Evolutionary conservation across 2,113 vertebrate genomes (phyloP), one percentile per base, ranked within the genome.

Genomic region (Zosterops pallidus): DNA sequence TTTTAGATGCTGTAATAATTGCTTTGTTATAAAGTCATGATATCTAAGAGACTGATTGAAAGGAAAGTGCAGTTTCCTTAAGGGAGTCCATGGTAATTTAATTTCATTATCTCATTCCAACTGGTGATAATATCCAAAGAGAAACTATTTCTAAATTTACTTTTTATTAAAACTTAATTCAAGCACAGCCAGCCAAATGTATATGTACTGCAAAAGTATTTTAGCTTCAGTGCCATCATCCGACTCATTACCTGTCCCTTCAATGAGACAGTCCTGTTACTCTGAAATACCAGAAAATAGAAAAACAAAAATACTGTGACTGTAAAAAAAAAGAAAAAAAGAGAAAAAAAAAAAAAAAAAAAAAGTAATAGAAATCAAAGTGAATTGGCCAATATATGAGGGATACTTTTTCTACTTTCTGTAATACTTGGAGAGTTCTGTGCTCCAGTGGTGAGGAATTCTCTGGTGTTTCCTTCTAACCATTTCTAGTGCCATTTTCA

Each of bases 141-240:
- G 50, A 90, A 97, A 94, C 35, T 22, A 56, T 86, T 92, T 94
- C 52, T 89, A 91, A 94, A 96, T 92, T 78, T 91, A 69, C 12
- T 87, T 97, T 95, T 94, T 92, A 93, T 84, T 94, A 89, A 96
- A 95, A 90, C 52, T 83, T 49, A 79, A 84, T 89, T 93, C 93
- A 82, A 89, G 55, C 50, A 80, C 28, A 88, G 65, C 46, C 35
- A 79, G 42, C 15, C 42, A 89, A 75, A 89, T 63, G 53, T 70
- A 78, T 75, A 86, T 56, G 9, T 56, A 29, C 14, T 56, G 37
- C 42, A 95, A 83, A 92, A 71, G 12, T 80, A 67, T 91, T 94
- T 84, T 86, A 86, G 25, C 47, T 89, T 80, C 59, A 71, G 12
- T 77, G 47, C 10, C 44, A 26, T 49, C 70, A 16, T 59, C 55